Evolutionary conservation across 2,888 invertebrate species (phyloP).

Genomic region (Deilephila elpenor): DNA sequence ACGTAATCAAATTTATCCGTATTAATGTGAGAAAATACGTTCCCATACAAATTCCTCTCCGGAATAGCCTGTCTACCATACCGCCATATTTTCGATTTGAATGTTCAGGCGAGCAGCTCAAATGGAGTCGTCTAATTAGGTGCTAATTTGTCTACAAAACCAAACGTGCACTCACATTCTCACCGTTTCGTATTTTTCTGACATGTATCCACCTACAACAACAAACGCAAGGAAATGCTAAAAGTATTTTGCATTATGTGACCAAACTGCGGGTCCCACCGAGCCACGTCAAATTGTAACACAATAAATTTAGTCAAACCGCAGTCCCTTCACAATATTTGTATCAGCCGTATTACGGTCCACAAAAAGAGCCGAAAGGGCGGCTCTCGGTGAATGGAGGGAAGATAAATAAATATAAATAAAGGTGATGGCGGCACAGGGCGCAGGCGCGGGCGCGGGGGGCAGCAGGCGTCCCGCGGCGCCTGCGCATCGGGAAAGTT

Average conservation of each 20-base stretch:
- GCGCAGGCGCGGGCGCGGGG: conserved; percentile 57
- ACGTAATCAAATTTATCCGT: not conserved
- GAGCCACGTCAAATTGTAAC: conserved; percentile 75
- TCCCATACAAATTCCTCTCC: not conserved
- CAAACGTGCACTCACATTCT: conserved; percentile 38
- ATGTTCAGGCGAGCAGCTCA: conserved; percentile 35
- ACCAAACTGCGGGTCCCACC: conserved; percentile 62
- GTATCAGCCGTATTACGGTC: conserved; percentile 77
- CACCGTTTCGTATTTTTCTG: conserved; percentile 23
- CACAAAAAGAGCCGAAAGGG: conserved; percentile 84
- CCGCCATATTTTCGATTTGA: conserved; percentile 23
- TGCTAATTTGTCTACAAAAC: conserved; percentile 47
- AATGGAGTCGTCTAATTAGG: conserved; percentile 43
- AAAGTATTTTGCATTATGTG: conserved; percentile 35
- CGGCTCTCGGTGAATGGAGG: conserved; percentile 83
- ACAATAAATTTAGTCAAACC: conserved; percentile 83
- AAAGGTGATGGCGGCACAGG: conserved; percentile 72
- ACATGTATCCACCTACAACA: conserved; percentile 3
- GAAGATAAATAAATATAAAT: conserved; percentile 85
- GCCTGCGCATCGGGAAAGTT: conserved; percentile 49
- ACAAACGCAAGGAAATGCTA: conserved; percentile 33
- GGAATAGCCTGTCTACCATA: not conserved
- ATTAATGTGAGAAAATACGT: not conserved
- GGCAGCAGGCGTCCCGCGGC: conserved; percentile 66
- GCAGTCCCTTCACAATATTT: conserved; percentile 84